Base-by-base conservation (phyloP, 2,888 invertebrate genomes). In the Amblyteles armatorius region DNA sequence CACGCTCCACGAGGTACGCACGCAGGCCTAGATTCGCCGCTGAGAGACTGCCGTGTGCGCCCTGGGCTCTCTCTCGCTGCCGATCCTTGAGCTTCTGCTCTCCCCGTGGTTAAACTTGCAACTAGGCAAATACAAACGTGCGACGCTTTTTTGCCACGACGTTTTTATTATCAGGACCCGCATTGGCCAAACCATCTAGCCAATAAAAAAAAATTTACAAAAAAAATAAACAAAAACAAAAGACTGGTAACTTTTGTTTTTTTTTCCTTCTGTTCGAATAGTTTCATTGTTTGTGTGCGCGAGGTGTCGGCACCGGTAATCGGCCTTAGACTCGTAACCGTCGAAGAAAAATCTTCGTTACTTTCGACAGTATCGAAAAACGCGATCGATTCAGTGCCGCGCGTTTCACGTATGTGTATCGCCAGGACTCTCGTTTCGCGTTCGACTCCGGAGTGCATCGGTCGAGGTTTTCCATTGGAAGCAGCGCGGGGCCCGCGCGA, bases 1-100 rank as follows among this genome's bases (percentile, higher is more conserved):
- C 92, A 93, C 93, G 93, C 93, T 93, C 91, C 92, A 93, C 91
- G 91, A 93, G 91, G 91, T 92, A 91, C 90, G 89, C 88, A 90
- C 90, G 88, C 89, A 87, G 88, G 90, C 88, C 88, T 88, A 89
- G 89, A 87, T 87, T 84, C 86, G 68, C 82, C 81, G 65, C 85
- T 67, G 81, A 79, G 73, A 86, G 77, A 85, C 82, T 83, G 63
- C 80, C 60, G 85, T 79, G 82, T 65, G 63, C 63, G 44, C 48
- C 68, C 44, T 40, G 29, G 22, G 40, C 40, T 36, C 67, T 33
- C 55, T 50, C 36, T 19, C 36, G 55, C 63, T 33, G 60, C 29
- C n/a, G 57, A 52, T 52, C 22, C 60, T 71, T 40, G 33, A 57
- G 44, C 16, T 33, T 44, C 16, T 55, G 57, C 55, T 68, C 16